Percentiles rank a stretch among this genome's conserved stretches.
phyloP scores from a whole-genome alignment of 2,888 invertebrate genomes.

The Ophioninae sp. region DNA sequence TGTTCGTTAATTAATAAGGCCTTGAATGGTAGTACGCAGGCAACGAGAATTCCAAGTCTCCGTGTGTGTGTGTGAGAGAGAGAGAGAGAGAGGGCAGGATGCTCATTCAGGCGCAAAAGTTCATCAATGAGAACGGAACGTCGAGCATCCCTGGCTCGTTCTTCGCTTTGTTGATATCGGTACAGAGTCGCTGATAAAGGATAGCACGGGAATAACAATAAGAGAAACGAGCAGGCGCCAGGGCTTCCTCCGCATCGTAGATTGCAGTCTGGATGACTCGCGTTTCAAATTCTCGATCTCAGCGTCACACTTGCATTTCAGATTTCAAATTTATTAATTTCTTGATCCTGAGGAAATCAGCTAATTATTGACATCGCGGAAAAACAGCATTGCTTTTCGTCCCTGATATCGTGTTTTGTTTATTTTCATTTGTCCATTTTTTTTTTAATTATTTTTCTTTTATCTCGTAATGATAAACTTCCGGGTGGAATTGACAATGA shows the following conservation, averaged over 20 bases:
- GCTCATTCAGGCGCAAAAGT: not conserved
- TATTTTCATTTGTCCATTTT: not conserved
- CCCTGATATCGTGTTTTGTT: not conserved
- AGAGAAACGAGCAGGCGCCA: slow-evolving; percentile 56
- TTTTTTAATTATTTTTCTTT: not conserved
- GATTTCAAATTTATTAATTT: not conserved
- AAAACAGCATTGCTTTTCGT: not conserved
- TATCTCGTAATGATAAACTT: slow-evolving; percentile 1
- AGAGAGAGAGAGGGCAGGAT: not conserved
- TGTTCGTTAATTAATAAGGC: not conserved
- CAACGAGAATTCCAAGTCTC: not conserved
- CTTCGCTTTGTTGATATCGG: not conserved
- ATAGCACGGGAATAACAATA: slow-evolving; percentile 35
- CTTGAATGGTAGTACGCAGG: not conserved
- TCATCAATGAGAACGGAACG: slow-evolving; percentile 11
- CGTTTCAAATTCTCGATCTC: not conserved
- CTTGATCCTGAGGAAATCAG: not conserved
- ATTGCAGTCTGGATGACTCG: slow-evolving; percentile 39
- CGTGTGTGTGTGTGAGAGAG: too few relatives aligned
- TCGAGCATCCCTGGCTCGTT: slow-evolving; percentile 1
- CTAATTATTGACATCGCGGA: not conserved
- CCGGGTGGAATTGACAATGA: not conserved
- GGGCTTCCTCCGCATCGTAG: slow-evolving; percentile 53
- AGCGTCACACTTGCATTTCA: not conserved
- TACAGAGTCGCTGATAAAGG: slow-evolving; percentile 42